Evolutionary conservation across 2,797 vertebrate genomes (phyloP).

Genomic region (Takifugu rubripes): DNA sequence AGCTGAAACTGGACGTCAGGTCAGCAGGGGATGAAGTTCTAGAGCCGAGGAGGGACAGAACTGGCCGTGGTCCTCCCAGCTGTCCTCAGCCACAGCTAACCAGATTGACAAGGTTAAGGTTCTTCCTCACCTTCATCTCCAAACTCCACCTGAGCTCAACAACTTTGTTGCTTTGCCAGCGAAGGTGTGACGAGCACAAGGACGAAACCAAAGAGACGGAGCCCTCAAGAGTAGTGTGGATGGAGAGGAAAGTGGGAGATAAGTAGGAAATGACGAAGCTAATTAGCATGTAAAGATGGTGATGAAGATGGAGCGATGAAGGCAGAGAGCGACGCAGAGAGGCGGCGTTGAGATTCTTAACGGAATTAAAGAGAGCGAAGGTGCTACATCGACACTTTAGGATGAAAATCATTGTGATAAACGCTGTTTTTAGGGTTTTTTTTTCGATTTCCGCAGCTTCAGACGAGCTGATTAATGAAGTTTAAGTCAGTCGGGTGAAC

Average conservation of each 20-base stretch:
- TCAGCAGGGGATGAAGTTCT: too few relatives aligned
- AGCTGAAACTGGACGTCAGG: too few relatives aligned
- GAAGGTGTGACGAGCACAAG: slow-evolving; percentile 7
- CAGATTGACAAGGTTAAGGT: slow-evolving; percentile 28
- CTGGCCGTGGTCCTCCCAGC: slow-evolving; percentile 2
- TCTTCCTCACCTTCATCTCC: background rate
- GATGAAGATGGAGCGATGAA: slow-evolving; percentile 38
- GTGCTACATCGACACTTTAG: slow-evolving; percentile 13
- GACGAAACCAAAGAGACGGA: background rate
- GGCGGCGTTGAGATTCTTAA: background rate
- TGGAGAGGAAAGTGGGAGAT: slow-evolving; percentile 2
- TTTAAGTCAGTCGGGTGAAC: too few relatives aligned
- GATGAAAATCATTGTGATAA: slow-evolving; percentile 15
- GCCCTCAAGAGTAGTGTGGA: background rate
- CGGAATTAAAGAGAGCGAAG: slow-evolving; percentile 2
- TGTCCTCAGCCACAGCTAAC: slow-evolving; percentile 16
- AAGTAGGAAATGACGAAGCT: slow-evolving; percentile 19
- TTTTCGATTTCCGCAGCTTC: background rate
- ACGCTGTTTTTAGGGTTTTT: slow-evolving; percentile 2
- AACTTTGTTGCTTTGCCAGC: slow-evolving; percentile 44
- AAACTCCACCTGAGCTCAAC: slow-evolving; percentile 13
- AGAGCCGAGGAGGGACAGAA: background rate
- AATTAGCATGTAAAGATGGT: slow-evolving; percentile 30
- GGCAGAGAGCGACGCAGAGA: slow-evolving; percentile 10
- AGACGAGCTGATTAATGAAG: background rate